phyloP scores from a whole-genome alignment of 2,888 invertebrate genomes.

The Hydropsyche betteni region DNA sequence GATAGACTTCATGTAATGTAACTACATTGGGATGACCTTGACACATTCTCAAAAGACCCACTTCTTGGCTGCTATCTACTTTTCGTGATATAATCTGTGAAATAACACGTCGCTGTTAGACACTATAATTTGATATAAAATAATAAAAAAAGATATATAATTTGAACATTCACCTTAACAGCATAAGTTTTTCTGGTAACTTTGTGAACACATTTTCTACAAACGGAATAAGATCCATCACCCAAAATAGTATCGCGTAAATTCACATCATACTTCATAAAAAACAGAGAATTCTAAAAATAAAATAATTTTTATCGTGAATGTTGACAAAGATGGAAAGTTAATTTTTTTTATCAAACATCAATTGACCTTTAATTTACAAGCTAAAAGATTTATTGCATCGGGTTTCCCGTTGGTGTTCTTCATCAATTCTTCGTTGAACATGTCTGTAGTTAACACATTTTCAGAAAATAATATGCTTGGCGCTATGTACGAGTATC shows the following conservation, averaged over 20 bases:
- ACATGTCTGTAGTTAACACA: conserved; percentile 77
- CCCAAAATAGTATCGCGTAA: conserved; percentile 77
- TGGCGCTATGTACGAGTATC: conserved; percentile 96
- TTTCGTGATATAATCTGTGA: conserved; percentile 63
- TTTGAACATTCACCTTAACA: conserved; percentile 77
- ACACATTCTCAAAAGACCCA: conserved; percentile 80
- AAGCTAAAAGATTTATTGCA: conserved; percentile 66
- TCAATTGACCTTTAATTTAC: conserved; percentile 65
- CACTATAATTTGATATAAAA: neutral
- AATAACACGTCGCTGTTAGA: conserved; percentile 40
- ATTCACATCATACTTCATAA: conserved; percentile 83
- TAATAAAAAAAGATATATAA: neutral
- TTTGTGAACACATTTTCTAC: conserved; percentile 80
- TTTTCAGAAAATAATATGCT: conserved; percentile 86
- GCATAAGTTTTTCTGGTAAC: conserved; percentile 81
- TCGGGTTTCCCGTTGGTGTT: conserved; percentile 49
- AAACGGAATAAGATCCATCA: conserved; percentile 90
- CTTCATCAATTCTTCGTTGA: conserved; percentile 58
- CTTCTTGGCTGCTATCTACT: conserved; percentile 71
- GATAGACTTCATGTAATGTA: conserved; percentile 81
- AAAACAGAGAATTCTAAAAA: conserved; percentile 82
- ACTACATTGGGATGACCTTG: conserved; percentile 92
- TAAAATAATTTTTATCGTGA: conserved; percentile 43
- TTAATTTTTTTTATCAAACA: conserved; percentile 45
- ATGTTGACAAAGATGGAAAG: conserved; percentile 53